These are phyloP conservation scores for Hirundichthys speculiger DNA, from an alignment of 2,113 vertebrate genomes.

Conservation along the genomic window DNA sequence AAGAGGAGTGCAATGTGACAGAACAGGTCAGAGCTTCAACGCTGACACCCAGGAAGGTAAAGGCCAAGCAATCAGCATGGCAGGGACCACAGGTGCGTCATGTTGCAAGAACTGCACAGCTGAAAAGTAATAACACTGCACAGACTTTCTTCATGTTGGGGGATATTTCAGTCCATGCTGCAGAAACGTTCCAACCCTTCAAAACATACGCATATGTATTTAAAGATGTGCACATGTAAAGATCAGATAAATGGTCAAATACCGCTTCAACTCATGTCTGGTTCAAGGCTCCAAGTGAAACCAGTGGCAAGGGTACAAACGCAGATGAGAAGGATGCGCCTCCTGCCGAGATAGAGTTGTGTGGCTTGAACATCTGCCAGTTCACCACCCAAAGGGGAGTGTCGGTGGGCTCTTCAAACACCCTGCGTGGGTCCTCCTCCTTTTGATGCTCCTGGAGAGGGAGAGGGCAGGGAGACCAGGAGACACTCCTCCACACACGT, in stretches of 20 bases:
- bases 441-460: constrained; percentile 80
- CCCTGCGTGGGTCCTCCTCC: constrained; percentile 77
- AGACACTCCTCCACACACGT: constrained; percentile 75
- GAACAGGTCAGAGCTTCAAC: constrained; percentile 63
- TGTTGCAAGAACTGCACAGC: constrained; percentile 37
- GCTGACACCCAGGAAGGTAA: constrained; percentile 65
- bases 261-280: constrained; percentile 26
- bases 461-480: constrained; percentile 69
- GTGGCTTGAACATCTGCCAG: constrained; percentile 80
- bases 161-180: too few species aligned
- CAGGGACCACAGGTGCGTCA: constrained; percentile 56
- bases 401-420: constrained; percentile 78
- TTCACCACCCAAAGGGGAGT: constrained; percentile 80
- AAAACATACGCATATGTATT: not conserved
- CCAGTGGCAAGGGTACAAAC: constrained; percentile 65
- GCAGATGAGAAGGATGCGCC: constrained; percentile 73
- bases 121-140: constrained; percentile 38
- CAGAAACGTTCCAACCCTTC: too few species aligned
- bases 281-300: constrained; percentile 37
- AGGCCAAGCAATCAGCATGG: too few species aligned
- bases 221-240: not conserved
- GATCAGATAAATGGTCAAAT: constrained; percentile 3
- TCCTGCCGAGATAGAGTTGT: constrained; percentile 72
- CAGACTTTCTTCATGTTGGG: not conserved
- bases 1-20: constrained; percentile 50